Base-by-base conservation (phyloP, 2,797 vertebrate genomes). In the Psittacula derbiana region DNA sequence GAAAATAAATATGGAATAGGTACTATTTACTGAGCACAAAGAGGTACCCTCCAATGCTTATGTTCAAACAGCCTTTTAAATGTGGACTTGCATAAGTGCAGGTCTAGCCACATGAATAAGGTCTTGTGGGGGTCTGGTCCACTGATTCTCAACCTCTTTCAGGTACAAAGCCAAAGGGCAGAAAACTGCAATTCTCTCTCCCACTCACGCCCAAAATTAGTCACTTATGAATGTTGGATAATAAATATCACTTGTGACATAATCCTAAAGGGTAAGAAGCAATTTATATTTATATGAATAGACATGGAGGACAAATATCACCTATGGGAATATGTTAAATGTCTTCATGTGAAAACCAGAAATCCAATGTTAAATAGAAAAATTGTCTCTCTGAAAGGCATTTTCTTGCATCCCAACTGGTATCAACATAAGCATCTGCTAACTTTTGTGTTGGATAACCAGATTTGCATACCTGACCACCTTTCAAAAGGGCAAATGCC, bases 261-360 rank as follows among this genome's bases (percentile, higher is more conserved):
- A 87, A 96, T 97, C 80, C 91, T 95, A 96, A 97, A 96, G 95
- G 96, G 91, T 96, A 97, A 96, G 89, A 93, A 90, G 62, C 4
- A 1, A 90, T 96, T 95, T 90, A 66, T 88, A 94, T 95, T 92
- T 91, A 96, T 94, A 83, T 41, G 72, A 93, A 78, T 84, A 96
- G 95, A 92, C 95, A 55, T 20, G 30, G 62, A 95, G 79, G 43
- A 94, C 93, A 94, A 96, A 94, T 70, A 94, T 90, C 95, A 93
- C 95, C 92, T 92, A 88, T 86, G 72, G 87, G 85, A 97, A 94
- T 90, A 96, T 62, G 58, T 31, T 95, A 95, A 95, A 96, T 93
- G 95, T 90, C 95, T 91, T 88, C 30, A 83, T 86, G 58, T 62
- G 62, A 92, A 96, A 96, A 88, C 13, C 43, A 93, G 49, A 86